These are phyloP conservation scores for Drosophila kepulauana DNA, from an alignment of 1,140 invertebrate species.

Conservation along the genomic window DNA sequence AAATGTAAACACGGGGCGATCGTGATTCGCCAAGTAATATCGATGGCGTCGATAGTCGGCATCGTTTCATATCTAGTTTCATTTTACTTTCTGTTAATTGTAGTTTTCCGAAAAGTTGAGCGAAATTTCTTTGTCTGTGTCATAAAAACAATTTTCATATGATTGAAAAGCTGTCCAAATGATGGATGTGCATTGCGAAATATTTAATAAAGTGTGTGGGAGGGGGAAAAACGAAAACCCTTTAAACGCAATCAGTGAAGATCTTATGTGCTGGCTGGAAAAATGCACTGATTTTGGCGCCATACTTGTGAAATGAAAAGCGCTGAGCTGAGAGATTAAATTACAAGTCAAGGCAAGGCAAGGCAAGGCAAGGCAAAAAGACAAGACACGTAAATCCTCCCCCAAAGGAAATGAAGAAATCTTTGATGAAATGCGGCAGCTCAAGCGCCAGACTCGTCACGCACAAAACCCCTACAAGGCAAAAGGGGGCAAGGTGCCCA, in stretches of 20 bases:
- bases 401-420: slow-evolving; percentile 51
- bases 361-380: slow-evolving; percentile 23
- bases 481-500: slow-evolving; percentile 6
- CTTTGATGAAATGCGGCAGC: slow-evolving; percentile 67
- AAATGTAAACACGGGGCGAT: too few species aligned
- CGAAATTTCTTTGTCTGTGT: neutral
- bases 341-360: slow-evolving; percentile 42
- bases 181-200: slow-evolving; percentile 21
- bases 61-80: too few species aligned
- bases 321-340: slow-evolving; percentile 57
- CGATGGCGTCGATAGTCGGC: too few species aligned
- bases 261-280: slow-evolving; percentile 1
- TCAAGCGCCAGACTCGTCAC: slow-evolving; percentile 26
- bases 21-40: too few species aligned
- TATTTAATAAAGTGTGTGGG: neutral
- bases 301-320: slow-evolving; percentile 41
- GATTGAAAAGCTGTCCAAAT: slow-evolving; percentile 28
- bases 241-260: slow-evolving; percentile 14
- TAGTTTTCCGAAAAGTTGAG: neutral
- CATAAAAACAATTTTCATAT: neutral
- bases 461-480: slow-evolving; percentile 7
- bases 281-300: slow-evolving; percentile 16
- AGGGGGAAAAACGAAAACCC: neutral
- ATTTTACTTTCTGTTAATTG: neutral
- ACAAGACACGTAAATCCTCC: slow-evolving; percentile 26